Percentiles rank a stretch among this genome's conserved stretches.
These are phyloP conservation scores for Chiloscyllium plagiosum DNA, from an alignment of 2,113 vertebrate species.

Conservation along the genomic window DNA sequence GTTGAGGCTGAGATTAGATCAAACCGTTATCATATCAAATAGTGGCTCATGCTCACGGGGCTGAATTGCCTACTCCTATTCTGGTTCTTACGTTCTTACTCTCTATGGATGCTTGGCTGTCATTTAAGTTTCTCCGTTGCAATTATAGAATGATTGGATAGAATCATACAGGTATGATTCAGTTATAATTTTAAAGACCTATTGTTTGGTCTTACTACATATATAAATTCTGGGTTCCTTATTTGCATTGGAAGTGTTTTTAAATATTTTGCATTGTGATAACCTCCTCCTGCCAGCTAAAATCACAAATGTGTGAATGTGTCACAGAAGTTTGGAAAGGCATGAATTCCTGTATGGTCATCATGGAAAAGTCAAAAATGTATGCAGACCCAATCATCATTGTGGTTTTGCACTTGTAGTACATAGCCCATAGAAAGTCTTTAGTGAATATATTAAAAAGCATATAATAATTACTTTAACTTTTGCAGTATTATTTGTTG, in stretches of 20 bases:
- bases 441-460: neutral
- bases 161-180: neutral
- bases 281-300: neutral
- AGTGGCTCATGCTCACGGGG: no score
- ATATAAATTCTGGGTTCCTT: neutral
- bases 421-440: neutral
- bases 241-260: neutral
- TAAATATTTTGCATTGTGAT: neutral
- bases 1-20: no score
- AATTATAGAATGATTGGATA: neutral
- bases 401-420: neutral
- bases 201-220: neutral
- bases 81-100: no score
- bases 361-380: neutral
- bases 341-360: neutral
- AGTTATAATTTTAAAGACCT: neutral
- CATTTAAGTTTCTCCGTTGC: neutral
- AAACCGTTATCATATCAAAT: no score
- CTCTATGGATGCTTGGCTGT: no score
- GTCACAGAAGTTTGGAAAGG: neutral
- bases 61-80: no score
- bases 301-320: neutral
- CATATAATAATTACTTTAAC: neutral
- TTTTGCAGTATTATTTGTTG: neutral
- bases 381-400: neutral